These are phyloP conservation scores for Glossosoma conforme DNA, from an alignment of 1,140 invertebrate genomes.

Conservation along the genomic window DNA sequence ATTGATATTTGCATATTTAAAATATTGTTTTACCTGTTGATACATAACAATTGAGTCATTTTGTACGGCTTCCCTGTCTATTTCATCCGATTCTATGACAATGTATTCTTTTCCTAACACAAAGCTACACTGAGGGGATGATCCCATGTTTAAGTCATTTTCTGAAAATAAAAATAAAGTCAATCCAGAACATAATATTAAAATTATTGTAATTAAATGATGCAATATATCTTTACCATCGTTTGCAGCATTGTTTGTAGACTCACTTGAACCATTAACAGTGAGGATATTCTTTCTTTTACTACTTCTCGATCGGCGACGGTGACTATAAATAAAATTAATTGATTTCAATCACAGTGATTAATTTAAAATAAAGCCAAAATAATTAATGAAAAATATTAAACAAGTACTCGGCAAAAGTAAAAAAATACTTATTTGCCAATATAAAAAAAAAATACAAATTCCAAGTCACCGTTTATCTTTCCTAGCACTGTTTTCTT, in stretches of 20 bases:
- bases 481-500: conserved; percentile 32
- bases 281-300: conserved; percentile 3
- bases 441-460: no score
- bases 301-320: conserved; percentile 7
- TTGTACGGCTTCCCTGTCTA: conserved; percentile 36
- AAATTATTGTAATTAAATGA: not conserved
- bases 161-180: conserved; percentile 8
- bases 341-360: not conserved
- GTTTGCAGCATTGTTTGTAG: conserved; percentile 1
- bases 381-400: no score
- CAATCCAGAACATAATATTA: not conserved
- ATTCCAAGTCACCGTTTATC: conserved; percentile 19
- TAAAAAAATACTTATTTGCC: no score
- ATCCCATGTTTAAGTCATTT: conserved; percentile 7
- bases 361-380: no score
- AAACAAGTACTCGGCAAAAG: no score
- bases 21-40: conserved; percentile 36
- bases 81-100: conserved; percentile 39
- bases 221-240: no score
- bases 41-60: conserved; percentile 39
- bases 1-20: conserved; percentile 1
- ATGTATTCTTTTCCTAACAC: conserved; percentile 34
- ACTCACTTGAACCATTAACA: conserved; percentile 3
- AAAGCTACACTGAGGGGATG: not conserved
- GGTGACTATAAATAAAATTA: conserved; percentile 18